These are phyloP conservation scores for Emberiza fucata DNA, from an alignment of 2,113 vertebrate genomes.

Conservation along the genomic window DNA sequence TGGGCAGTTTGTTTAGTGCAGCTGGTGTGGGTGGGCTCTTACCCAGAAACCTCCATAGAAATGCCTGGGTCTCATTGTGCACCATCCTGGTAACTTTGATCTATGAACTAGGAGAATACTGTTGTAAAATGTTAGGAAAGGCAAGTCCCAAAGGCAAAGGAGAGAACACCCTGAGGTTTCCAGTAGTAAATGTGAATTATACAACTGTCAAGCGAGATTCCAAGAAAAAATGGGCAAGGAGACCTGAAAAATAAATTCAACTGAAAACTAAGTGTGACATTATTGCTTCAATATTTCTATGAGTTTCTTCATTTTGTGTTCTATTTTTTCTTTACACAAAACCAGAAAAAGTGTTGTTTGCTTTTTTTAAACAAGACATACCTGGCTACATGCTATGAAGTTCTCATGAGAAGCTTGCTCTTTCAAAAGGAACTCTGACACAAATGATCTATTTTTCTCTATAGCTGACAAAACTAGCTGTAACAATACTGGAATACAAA, in stretches of 20 bases:
- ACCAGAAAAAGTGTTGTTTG: not conserved
- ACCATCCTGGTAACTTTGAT: not conserved
- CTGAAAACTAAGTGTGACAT: not conserved
- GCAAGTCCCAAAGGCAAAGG: not conserved
- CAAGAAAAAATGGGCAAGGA: not conserved
- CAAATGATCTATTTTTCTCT: not conserved
- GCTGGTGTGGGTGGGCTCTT: fast-evolving
- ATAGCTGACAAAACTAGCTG: not conserved
- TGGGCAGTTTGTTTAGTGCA: not conserved
- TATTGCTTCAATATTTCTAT: not conserved
- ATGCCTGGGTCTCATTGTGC: not conserved
- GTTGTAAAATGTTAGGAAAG: not conserved
- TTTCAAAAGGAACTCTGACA: not conserved
- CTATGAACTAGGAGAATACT: not conserved
- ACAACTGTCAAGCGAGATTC: not conserved
- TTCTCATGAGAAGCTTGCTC: not conserved
- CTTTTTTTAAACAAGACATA: not conserved
- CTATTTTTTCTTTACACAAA: not conserved
- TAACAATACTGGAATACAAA: not conserved
- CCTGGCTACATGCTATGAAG: not conserved
- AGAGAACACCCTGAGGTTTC: not conserved
- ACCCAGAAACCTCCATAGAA: not conserved
- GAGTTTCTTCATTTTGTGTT: not conserved
- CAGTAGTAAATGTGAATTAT: not conserved
- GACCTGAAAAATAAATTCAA: not conserved